Base-by-base conservation (phyloP, 2,888 invertebrate species). In the Ypsolopha scabrella region DNA sequence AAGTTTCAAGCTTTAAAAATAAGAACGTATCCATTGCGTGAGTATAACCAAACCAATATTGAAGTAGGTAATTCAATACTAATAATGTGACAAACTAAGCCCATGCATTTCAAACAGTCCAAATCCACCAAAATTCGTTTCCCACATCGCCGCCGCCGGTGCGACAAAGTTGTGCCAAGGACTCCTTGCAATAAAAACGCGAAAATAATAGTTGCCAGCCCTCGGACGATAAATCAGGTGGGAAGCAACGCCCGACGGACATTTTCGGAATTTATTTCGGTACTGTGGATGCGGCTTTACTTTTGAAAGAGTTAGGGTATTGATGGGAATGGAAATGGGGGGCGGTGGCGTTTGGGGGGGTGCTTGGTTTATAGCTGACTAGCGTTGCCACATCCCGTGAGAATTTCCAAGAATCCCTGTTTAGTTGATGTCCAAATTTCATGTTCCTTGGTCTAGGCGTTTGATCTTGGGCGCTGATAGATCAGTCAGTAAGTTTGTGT, bases 181-280 rank as follows among this genome's bases (percentile, higher is more conserved):
- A 61, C 63, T 61, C 60, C 62, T 57, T 63, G 57, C 72, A 72
- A 79, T 77, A 77, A 82, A 82, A 83, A 78, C 60, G 58, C 57
- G 60, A 67, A 55, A 72, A 76, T 75, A 73, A 81, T 81, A 82
- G 82, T 82, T 73, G 68, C 71, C 62, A 57, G 61, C 61, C 70
- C 75, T 74, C 74, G 72, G 70, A 63, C 76, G 72, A 85, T 86
- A 86, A 87, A 87, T 87, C 85, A 83, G 72, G 58, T 58, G 59
- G 55, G 54, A 60, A 60, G 62, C 62, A 63, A 61, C 64, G 65
- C 67, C 63, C 68, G 71, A 67, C 69, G 63, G 71, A 75, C 80
- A 76, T 75, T 74, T 74, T 69, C 55, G 76, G 81, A 82, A 83
- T 83, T 81, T 78, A 81, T 82, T 80, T 74, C 62, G 70, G 46